Evolutionary conservation across 2,113 vertebrate species (phyloP).

Genomic region (Atrichornis clamosus): DNA sequence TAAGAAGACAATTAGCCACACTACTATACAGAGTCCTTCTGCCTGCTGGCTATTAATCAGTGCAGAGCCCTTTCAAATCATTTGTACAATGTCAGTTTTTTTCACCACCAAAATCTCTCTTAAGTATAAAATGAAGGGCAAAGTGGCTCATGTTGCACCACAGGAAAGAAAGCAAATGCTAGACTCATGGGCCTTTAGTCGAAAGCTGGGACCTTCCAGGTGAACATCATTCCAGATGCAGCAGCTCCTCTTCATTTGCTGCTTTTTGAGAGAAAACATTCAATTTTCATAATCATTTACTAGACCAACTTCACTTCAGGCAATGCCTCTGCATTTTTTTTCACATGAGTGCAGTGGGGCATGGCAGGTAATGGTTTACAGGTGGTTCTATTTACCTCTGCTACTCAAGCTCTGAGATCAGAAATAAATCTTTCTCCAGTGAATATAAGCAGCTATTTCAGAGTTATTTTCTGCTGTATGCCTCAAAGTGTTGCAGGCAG

Average conservation of each 20-base stretch:
- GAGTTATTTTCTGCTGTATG: conserved; percentile 23
- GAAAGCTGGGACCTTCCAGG: neutral
- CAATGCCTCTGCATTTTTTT: neutral
- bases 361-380: conserved; percentile 9
- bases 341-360: neutral
- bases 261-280: neutral
- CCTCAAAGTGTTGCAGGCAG: neutral
- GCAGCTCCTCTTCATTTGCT: conserved; percentile 3
- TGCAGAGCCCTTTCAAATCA: neutral
- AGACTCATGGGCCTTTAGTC: neutral
- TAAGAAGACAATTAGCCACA: neutral
- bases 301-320: neutral
- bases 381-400: conserved; percentile 37
- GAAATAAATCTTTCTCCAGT: conserved; percentile 22
- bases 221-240: neutral
- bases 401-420: neutral
- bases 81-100: neutral
- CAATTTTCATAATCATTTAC: neutral
- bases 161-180: neutral
- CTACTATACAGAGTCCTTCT: neutral
- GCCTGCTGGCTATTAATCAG: neutral
- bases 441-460: neutral
- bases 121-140: neutral
- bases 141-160: neutral
- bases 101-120: neutral